Base-by-base conservation (phyloP, 2,888 invertebrate species). In the Sisyra nigra region DNA sequence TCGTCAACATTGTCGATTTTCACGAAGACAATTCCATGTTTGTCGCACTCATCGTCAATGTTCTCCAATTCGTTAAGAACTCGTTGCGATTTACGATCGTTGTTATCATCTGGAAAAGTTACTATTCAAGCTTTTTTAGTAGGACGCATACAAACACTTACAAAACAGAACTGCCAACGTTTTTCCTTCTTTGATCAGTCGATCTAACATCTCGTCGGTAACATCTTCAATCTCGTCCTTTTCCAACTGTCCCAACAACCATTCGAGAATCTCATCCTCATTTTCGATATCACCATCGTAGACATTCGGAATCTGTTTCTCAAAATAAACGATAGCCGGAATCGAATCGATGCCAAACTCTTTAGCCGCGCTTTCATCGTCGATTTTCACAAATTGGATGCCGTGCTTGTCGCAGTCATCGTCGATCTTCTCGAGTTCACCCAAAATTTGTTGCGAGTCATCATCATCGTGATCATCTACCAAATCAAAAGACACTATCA, bases 151-250 rank as follows among this genome's bases (percentile, higher is more conserved):
- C n/a, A n/a, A n/a, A n/a, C n/a, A 66, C 79, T 76, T 72, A 91
- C 91, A 91, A 63, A 92, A 92, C 46, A 92, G 68, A 46, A 91
- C 91, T 48, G 89, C 88, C 53, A 92, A 71, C 50, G 81, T 85
- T 62, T 86, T 86, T 51, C 88, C 86, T 56, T 88, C 87, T 55
- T 85, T 84, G 50, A 92, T 79, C 49, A 92, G 71, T 58, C 80
- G 82, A 59, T 89, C 88, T 52, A 92, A 69, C 87, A 91, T 91
- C 66, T 91, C 89, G 62, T 91, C 89, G 40, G 89, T 91, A 36
- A 92, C 85, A 63, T 92, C 91, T 68, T 92, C 91, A 53, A 92
- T 92, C 68, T 91, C 91, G 61, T 92, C 91, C 54, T 82, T 85
- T 59, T 89, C 88, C 51, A 88, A 68, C 62, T 91, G 91, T 48